These are phyloP conservation scores for Melieria crassipennis DNA, from an alignment of 2,888 invertebrate genomes.

Conservation along the genomic window DNA sequence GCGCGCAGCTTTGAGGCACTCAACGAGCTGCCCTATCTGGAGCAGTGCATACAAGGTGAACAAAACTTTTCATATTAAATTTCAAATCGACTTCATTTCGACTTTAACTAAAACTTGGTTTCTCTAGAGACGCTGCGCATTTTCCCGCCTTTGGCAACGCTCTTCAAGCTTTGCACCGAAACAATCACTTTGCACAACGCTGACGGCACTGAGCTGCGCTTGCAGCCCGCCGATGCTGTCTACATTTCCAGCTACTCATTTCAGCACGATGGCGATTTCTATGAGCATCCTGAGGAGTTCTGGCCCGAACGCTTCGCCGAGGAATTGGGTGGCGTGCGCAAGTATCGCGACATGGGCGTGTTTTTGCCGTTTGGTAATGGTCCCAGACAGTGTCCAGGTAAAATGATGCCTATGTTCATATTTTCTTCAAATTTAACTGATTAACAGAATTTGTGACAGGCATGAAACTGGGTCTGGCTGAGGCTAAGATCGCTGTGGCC, in stretches of 20 bases:
- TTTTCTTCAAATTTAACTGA: background rate
- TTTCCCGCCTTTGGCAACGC: conserved; percentile 47
- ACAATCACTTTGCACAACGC: conserved; percentile 38
- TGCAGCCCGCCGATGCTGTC: conserved; percentile 54
- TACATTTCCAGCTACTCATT: conserved; percentile 60
- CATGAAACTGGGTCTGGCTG: conserved; percentile 54
- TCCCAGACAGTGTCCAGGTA: conserved; percentile 54
- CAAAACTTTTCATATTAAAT: background rate
- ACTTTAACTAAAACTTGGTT: background rate
- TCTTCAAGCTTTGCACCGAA: conserved; percentile 50
- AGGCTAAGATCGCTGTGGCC: conserved; percentile 53
- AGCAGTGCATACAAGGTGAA: conserved; percentile 53
- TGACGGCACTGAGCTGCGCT: conserved; percentile 42
- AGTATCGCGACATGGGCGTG: conserved; percentile 50
- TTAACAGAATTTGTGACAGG: conserved; percentile 45
- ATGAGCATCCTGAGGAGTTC: conserved; percentile 50
- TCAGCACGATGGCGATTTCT: conserved; percentile 52
- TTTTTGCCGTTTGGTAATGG: conserved; percentile 58
- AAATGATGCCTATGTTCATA: background rate
- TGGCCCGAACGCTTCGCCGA: conserved; percentile 53
- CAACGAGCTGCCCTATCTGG: conserved; percentile 51
- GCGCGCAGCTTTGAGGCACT: conserved; percentile 48
- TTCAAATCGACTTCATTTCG: background rate
- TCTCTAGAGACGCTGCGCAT: conserved; percentile 51
- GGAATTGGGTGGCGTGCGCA: conserved; percentile 48